These are phyloP conservation scores for Pagetopsis macropterus DNA, from an alignment of 2,797 vertebrate species.

Conservation along the genomic window DNA sequence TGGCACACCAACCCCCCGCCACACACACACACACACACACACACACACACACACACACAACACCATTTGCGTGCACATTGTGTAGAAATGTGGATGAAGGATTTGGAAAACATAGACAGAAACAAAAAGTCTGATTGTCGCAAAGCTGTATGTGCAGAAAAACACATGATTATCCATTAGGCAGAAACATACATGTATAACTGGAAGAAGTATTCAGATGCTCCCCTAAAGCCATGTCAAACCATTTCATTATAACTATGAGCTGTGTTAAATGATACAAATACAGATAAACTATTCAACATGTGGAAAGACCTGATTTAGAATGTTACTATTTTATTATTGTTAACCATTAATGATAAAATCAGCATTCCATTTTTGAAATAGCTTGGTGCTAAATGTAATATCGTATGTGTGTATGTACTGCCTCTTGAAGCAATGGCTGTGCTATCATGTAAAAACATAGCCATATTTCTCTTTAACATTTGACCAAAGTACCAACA, in stretches of 20 bases:
- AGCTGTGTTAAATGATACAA: not conserved
- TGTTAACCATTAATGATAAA: not conserved
- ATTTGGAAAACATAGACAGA: constrained; percentile 7
- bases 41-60: not conserved
- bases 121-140: not conserved
- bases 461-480: too few species aligned
- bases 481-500: too few species aligned
- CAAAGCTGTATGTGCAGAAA: constrained; percentile 8
- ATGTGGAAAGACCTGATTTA: too few species aligned
- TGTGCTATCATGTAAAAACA: too few species aligned
- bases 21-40: constrained; percentile 43
- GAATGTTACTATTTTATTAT: not conserved
- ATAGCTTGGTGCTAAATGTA: too few species aligned
- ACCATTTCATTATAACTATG: not conserved
- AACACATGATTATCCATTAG: constrained; percentile 3
- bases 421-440: not conserved
- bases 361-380: not conserved
- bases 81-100: constrained; percentile 10
- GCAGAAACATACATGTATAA: not conserved
- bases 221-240: not conserved
- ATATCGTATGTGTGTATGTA: not conserved
- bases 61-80: constrained; percentile 23
- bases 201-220: not conserved
- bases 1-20: constrained; percentile 17
- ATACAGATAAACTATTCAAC: not conserved